Percentiles rank a stretch among this genome's conserved stretches.
These are phyloP conservation scores for Poeciliopsis presidionis DNA, from an alignment of 2,797 vertebrate species.

Conservation along the genomic window DNA sequence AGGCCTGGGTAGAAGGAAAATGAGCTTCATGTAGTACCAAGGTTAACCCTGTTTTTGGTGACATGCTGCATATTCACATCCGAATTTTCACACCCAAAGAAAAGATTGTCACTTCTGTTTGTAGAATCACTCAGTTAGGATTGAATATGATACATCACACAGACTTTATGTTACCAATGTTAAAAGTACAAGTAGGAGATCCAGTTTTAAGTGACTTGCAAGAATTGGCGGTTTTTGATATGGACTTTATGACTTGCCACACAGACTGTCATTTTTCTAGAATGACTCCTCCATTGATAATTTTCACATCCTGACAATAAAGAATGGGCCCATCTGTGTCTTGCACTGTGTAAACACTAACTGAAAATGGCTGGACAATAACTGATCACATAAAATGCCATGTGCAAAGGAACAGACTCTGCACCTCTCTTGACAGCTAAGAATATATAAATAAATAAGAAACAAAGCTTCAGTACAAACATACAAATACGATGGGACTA, in stretches of 20 bases:
- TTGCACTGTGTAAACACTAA: background rate
- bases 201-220: background rate
- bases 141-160: background rate
- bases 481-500: background rate
- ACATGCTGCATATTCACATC: background rate
- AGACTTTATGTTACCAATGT: background rate
- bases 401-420: background rate
- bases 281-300: background rate
- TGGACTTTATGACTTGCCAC: background rate
- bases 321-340: background rate
- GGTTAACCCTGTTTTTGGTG: background rate
- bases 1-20: background rate
- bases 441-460: background rate
- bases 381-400: background rate
- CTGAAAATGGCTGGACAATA: background rate
- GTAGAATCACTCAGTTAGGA: background rate
- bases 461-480: background rate
- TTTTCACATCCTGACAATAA: background rate
- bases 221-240: background rate
- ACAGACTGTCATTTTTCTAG: background rate
- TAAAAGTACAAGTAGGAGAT: background rate
- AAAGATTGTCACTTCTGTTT: background rate
- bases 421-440: background rate
- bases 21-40: background rate
- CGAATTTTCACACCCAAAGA: background rate